phyloP scores from a whole-genome alignment of 2,797 vertebrate species.

The Phrynocephalus guinanensis region DNA sequence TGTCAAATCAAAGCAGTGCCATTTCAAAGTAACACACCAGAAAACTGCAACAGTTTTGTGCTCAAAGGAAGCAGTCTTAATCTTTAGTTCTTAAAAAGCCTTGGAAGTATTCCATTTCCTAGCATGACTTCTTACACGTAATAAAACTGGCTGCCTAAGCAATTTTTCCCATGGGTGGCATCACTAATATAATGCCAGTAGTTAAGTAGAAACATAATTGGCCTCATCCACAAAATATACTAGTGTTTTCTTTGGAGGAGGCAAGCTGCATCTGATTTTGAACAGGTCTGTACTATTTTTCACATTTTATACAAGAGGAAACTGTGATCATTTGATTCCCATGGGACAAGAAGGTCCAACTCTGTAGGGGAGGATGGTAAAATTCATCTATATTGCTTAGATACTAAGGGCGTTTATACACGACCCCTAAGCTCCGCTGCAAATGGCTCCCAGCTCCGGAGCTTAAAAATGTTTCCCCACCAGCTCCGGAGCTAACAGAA shows the following conservation, averaged over 20 bases:
- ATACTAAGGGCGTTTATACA: no score
- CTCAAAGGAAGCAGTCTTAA: slow-evolving; percentile 33
- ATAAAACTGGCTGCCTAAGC: not conserved
- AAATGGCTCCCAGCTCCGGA: no score
- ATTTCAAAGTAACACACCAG: slow-evolving; percentile 43
- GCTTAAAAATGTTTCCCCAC: no score
- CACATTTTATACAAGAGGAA: not conserved
- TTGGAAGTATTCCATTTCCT: not conserved
- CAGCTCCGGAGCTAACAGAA: no score
- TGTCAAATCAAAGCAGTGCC: slow-evolving; percentile 33
- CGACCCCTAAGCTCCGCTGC: no score
- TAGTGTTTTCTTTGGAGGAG: not conserved
- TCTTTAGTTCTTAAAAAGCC: slow-evolving; percentile 22
- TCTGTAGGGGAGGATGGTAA: not conserved
- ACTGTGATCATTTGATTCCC: not conserved
- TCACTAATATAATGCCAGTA: not conserved
- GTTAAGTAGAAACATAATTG: not conserved
- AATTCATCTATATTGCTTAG: not conserved
- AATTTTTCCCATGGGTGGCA: not conserved
- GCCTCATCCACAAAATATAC: not conserved
- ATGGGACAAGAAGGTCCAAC: not conserved
- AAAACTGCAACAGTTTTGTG: slow-evolving; percentile 18
- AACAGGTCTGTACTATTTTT: not conserved
- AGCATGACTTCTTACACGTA: not conserved
- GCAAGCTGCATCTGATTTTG: not conserved